Percentiles rank a stretch among this genome's conserved stretches.
Evolutionary conservation across 2,113 vertebrate genomes (phyloP).

Genomic region (Phaethornis superciliosus): DNA sequence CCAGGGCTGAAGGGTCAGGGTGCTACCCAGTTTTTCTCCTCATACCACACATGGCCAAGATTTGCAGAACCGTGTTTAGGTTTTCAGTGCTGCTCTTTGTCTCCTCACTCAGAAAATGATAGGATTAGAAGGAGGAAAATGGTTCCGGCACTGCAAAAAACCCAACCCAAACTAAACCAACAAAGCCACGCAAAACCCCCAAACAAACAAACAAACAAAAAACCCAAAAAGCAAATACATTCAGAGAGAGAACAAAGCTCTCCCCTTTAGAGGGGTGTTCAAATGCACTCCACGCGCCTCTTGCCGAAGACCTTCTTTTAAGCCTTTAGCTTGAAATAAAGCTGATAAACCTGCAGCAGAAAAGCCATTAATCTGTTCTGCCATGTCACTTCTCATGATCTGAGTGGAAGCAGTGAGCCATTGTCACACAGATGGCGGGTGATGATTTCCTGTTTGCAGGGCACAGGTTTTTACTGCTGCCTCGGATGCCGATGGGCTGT

Average conservation of each 20-base stretch:
- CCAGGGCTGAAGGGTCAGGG: neutral
- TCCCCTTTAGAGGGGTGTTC: neutral
- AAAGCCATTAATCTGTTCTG: neutral
- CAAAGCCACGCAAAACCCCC: too few species aligned
- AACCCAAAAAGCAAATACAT: neutral
- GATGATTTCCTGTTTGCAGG: neutral
- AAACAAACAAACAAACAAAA: too few species aligned
- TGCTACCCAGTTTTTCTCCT: neutral
- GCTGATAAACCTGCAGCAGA: neutral
- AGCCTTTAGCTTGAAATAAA: neutral
- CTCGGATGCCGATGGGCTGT: accelerated
- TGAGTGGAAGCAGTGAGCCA: neutral
- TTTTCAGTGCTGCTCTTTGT: neutral
- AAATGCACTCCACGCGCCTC: neutral
- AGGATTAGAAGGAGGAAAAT: accelerated
- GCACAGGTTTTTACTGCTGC: neutral
- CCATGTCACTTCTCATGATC: neutral
- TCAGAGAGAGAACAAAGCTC: neutral
- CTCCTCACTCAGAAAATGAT: neutral
- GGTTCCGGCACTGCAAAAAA: neutral
- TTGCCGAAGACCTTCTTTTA: neutral
- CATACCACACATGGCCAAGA: neutral
- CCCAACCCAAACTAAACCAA: too few species aligned
- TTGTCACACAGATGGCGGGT: neutral
- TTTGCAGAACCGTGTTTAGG: neutral